phyloP scores from a whole-genome alignment of 2,888 invertebrate species.

The Mythimna loreyi region DNA sequence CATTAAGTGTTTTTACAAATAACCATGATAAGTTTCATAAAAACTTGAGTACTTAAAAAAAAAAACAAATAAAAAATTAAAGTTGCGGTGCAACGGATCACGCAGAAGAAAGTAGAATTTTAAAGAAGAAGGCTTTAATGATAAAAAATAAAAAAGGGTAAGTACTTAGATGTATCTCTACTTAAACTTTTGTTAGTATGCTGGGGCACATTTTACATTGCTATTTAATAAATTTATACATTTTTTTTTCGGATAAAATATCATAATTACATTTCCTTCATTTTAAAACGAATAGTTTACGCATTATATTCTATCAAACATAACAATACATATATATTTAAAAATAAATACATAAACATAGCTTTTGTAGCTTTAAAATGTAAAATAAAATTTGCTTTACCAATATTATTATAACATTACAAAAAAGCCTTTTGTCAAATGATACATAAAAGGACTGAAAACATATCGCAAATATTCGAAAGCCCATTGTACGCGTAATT shows the following conservation, averaged over 20 bases:
- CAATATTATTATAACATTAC: slow-evolving; percentile 3
- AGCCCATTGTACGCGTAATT: not conserved
- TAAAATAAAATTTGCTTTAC: slow-evolving; percentile 1
- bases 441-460: slow-evolving; percentile 8
- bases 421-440: slow-evolving; percentile 14
- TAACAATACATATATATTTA: not conserved
- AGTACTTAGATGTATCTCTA: slow-evolving; percentile 23
- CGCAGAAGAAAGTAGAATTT: not conserved
- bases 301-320: slow-evolving; percentile 3
- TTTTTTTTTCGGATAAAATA: not conserved
- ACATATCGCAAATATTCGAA: slow-evolving; percentile 1
- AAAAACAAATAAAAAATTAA: not conserved
- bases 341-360: slow-evolving; percentile 30
- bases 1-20: not conserved
- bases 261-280: slow-evolving; percentile 2
- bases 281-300: slow-evolving; percentile 6
- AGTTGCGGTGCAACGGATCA: not conserved
- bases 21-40: not conserved
- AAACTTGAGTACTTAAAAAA: no score
- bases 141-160: not conserved
- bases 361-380: not conserved
- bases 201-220: slow-evolving; percentile 25
- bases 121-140: not conserved
- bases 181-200: slow-evolving; percentile 9
- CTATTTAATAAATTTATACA: slow-evolving; percentile 10